A percentile compares a stretch with the other conserved stretches of the same genome.
Conservation (phyloP, 2,113 vertebrate genomes). For the Platysteira castanea region DNA sequence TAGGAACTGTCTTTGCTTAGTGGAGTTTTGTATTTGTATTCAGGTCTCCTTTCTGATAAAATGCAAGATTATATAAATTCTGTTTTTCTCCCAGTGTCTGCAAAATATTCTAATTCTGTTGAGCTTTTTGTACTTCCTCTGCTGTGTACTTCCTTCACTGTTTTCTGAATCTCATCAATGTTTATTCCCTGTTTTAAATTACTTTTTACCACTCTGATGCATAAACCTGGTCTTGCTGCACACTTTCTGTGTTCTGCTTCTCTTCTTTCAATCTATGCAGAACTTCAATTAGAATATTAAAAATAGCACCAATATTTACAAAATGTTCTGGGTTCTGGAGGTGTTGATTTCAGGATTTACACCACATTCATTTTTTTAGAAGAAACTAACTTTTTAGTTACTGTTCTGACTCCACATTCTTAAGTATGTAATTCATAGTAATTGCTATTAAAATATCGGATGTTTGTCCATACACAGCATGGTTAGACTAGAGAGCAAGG, state of each 20-base stretch:
- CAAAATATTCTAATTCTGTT: not conserved
- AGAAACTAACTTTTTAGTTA: not conserved
- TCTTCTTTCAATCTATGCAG: not conserved
- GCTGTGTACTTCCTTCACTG: not conserved
- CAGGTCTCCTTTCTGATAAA: conserved; percentile 8
- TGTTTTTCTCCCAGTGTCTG: not conserved
- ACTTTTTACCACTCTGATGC: not conserved
- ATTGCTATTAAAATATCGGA: not conserved
- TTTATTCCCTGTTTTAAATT: conserved; percentile 2
- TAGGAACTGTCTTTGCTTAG: not conserved
- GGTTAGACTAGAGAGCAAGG: not conserved
- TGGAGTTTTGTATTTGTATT: conserved; percentile 42
- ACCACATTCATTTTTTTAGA: not conserved
- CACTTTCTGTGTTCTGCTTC: not conserved
- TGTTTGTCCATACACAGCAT: not conserved
- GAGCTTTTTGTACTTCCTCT: not conserved
- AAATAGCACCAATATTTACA: not conserved
- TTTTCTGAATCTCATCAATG: not conserved
- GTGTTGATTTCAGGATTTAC: not conserved
- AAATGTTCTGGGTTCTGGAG: not conserved
- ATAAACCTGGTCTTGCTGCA: not conserved
- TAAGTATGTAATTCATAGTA: not conserved
- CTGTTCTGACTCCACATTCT: not conserved
- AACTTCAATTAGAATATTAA: not conserved
- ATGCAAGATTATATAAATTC: conserved; percentile 33